A percentile compares a stretch with the other conserved stretches of the same genome.
These are phyloP conservation scores for Mystacides longicornis DNA, from an alignment of 2,888 invertebrate species.

Conservation along the genomic window DNA sequence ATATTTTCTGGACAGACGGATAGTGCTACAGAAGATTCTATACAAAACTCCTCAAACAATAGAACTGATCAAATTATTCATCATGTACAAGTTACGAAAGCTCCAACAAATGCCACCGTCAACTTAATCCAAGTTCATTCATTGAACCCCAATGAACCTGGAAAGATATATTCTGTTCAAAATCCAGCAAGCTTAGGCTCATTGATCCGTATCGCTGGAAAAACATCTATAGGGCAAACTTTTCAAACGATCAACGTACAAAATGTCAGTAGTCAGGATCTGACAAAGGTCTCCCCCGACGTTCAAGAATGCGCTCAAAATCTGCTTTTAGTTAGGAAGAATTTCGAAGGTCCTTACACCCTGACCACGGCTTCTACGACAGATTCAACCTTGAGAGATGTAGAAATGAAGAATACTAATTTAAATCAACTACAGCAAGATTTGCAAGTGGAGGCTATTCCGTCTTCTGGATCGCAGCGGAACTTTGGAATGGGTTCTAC, in stretches of 20 bases:
- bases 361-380: background rate
- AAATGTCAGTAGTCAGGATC: constrained; percentile 12
- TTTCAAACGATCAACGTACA: constrained; percentile 20
- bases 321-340: constrained; percentile 22
- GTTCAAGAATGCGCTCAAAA: constrained; percentile 21
- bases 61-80: constrained; percentile 18
- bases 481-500: constrained; percentile 10
- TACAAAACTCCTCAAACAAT: constrained; percentile 7
- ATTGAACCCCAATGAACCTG: constrained; percentile 18
- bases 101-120: constrained; percentile 19
- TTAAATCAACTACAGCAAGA: constrained; percentile 3
- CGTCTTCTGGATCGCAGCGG: constrained; percentile 9
- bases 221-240: constrained; percentile 15
- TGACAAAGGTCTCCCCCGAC: constrained; percentile 12
- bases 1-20: constrained; percentile 15
- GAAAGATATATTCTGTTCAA: constrained; percentile 24
- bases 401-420: constrained; percentile 5
- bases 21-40: constrained; percentile 14
- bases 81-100: constrained; percentile 22
- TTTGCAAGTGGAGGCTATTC: constrained; percentile 9
- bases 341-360: constrained; percentile 21
- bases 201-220: constrained; percentile 22
- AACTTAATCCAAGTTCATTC: constrained; percentile 26
- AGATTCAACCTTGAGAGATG: constrained; percentile 1
- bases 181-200: constrained; percentile 22